These are phyloP conservation scores for Heterodera filipjevi DNA, from an alignment of 2,888 invertebrate genomes.

Conservation along the genomic window DNA sequence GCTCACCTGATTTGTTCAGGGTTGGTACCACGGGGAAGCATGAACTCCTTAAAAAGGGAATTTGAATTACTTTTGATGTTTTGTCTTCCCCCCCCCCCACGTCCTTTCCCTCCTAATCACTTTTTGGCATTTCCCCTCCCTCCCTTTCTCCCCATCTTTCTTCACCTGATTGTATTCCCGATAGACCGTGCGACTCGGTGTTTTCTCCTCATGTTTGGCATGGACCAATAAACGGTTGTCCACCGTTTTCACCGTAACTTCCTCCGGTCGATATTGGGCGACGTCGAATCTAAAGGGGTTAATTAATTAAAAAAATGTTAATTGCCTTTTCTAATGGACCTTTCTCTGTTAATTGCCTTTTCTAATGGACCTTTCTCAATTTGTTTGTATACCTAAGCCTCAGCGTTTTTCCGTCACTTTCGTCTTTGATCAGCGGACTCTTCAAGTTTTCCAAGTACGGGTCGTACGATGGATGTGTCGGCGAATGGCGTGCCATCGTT, in stretches of 20 bases:
- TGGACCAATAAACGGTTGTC: conserved; percentile 87
- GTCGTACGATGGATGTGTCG: conserved; percentile 62
- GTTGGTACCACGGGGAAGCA: conserved; percentile 93
- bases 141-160: background rate
- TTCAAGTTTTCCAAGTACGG: conserved; percentile 65
- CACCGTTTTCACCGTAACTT: conserved; percentile 90
- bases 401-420: conserved; percentile 88
- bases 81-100: background rate
- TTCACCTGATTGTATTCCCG: conserved; percentile 84
- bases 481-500: conserved; percentile 51
- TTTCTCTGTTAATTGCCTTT: too few relatives aligned
- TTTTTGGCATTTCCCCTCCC: background rate
- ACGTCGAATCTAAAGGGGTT: conserved; percentile 78
- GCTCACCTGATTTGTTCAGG: conserved; percentile 79
- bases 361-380: background rate
- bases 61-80: too few relatives aligned
- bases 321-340: too few relatives aligned
- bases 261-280: conserved; percentile 90
- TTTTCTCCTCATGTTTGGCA: conserved; percentile 96
- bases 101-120: background rate
- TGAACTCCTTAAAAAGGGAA: conserved; percentile 74
- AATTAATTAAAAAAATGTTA: conserved; percentile 13
- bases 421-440: conserved; percentile 89
- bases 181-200: conserved; percentile 92
- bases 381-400: conserved; percentile 75